A percentile compares a stretch with the other conserved stretches of the same genome.
phyloP scores from a whole-genome alignment of 2,888 invertebrate species.

The Coelinius sp. region DNA sequence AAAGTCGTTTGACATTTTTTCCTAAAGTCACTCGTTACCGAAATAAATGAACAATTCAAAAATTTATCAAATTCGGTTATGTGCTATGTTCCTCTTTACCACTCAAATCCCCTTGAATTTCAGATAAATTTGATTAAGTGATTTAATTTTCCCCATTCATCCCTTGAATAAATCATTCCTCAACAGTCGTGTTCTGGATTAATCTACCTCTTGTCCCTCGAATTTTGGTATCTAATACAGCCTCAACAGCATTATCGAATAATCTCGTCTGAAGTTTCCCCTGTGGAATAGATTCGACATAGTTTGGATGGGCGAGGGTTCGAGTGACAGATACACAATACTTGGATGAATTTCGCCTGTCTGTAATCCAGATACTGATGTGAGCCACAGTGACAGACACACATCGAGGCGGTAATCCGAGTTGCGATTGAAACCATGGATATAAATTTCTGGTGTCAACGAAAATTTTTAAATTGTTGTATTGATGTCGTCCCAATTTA shows the following conservation, averaged over 20 bases:
- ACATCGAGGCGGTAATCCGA: neutral
- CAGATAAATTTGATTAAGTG: too few relatives aligned
- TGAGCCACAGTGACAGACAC: neutral
- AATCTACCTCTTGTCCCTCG: neutral
- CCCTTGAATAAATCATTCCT: neutral
- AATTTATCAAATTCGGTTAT: too few relatives aligned
- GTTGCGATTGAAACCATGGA: neutral
- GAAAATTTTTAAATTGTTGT: too few relatives aligned
- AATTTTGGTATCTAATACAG: neutral
- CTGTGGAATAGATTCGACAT: neutral
- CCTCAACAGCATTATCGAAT: constrained; percentile 14
- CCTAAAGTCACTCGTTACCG: too few relatives aligned
- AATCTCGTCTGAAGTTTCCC: neutral
- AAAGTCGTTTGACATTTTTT: too few relatives aligned
- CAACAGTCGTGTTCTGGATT: too few relatives aligned
- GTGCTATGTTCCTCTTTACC: too few relatives aligned
- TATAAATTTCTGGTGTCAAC: too few relatives aligned
- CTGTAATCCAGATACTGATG: neutral
- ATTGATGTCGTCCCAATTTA: too few relatives aligned
- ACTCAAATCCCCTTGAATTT: too few relatives aligned
- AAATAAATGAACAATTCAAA: too few relatives aligned
- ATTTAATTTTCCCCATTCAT: too few relatives aligned
- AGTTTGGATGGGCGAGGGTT: constrained; percentile 1
- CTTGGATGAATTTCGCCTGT: constrained; percentile 3
- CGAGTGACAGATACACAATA: constrained; percentile 20